Percentiles rank a stretch among this genome's conserved stretches.
These are phyloP conservation scores for Nymphalis urticae DNA, from an alignment of 2,888 invertebrate species.

Conservation along the genomic window DNA sequence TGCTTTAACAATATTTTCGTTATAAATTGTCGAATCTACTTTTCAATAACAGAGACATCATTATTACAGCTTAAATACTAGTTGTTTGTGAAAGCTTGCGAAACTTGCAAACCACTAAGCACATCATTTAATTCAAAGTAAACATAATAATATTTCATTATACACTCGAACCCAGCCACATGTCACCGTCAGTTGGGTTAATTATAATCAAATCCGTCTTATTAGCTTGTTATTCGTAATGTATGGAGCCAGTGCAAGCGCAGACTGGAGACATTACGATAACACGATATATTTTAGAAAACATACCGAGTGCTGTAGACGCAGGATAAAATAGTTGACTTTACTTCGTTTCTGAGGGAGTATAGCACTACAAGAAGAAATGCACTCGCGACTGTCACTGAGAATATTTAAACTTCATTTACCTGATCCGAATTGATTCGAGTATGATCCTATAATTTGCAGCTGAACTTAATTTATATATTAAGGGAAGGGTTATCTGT, in stretches of 20 bases:
- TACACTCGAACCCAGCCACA: constrained; percentile 20
- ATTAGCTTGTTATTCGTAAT: constrained; percentile 43
- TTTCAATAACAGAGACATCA: background rate
- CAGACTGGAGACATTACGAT: constrained; percentile 14
- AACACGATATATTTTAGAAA: background rate
- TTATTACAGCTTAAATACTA: constrained; percentile 10
- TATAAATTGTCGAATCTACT: no score
- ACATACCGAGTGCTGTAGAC: background rate
- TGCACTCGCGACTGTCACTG: no score
- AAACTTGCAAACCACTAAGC: constrained; percentile 5
- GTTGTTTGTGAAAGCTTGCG: background rate
- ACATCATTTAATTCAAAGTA: constrained; percentile 17
- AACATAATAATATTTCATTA: constrained; percentile 23
- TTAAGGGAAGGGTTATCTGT: no score
- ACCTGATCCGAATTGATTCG: no score
- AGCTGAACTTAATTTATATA: no score
- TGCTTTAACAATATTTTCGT: no score
- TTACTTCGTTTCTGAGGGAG: no score
- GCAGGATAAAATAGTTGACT: no score
- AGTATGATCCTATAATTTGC: no score
- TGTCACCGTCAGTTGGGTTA: constrained; percentile 40
- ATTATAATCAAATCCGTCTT: constrained; percentile 49
- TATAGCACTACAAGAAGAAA: no score
- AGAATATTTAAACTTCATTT: no score
- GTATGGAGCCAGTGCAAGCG: constrained; percentile 30